phyloP scores from a whole-genome alignment of 2,888 invertebrate species.

The Meloe dianella region DNA sequence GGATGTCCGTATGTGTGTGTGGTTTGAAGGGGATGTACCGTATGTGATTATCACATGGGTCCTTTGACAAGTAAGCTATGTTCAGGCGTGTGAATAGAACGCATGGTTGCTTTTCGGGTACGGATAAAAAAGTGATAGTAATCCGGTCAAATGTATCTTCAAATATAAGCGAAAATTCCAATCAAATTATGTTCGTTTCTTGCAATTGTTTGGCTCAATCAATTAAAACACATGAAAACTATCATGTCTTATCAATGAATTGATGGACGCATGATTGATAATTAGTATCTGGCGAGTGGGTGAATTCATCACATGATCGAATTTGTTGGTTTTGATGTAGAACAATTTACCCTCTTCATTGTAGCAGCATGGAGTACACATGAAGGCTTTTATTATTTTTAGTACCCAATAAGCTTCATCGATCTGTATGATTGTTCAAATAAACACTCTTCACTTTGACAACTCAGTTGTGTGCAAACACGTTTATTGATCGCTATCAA shows the following conservation, averaged over 20 bases:
- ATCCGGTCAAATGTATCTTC: no score
- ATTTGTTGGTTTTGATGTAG: conserved; percentile 30
- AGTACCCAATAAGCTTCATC: conserved; percentile 21
- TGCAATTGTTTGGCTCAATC: no score
- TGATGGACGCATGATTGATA: no score
- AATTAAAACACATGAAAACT: no score
- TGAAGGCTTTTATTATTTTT: conserved; percentile 32
- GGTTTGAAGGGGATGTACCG: background rate
- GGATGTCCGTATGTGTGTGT: no score
- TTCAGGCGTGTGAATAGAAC: background rate
- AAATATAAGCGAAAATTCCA: no score
- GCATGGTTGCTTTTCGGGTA: background rate
- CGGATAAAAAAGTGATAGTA: background rate
- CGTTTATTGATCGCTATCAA: conserved; percentile 10
- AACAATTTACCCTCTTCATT: conserved; percentile 30
- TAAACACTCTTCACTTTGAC: conserved; percentile 25
- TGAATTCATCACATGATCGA: conserved; percentile 29
- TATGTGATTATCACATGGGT: background rate
- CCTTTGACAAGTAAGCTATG: conserved; percentile 2
- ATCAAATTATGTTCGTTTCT: background rate
- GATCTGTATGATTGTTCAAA: conserved; percentile 25
- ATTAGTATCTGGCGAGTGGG: background rate
- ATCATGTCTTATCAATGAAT: no score
- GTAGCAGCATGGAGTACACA: conserved; percentile 27
- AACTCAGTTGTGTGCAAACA: conserved; percentile 22